phyloP scores from a whole-genome alignment of 2,888 invertebrate genomes.

The Lucinisca nassula region DNA sequence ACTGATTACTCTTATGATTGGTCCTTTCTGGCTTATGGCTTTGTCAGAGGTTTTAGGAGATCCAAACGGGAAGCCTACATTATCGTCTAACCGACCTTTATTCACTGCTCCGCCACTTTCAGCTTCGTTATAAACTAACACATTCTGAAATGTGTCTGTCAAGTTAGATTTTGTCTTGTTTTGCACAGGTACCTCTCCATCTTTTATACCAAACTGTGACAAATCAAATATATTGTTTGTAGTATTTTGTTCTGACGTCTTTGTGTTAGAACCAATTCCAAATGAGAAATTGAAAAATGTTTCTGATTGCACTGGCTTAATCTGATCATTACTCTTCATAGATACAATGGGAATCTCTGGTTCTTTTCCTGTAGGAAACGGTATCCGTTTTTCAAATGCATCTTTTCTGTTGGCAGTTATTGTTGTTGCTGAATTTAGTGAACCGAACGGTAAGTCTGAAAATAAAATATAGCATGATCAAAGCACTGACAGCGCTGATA shows the following conservation, averaged over 20 bases:
- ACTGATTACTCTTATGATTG: neutral
- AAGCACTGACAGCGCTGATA: no score
- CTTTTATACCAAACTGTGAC: neutral
- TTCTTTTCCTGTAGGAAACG: neutral
- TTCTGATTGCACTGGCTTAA: neutral
- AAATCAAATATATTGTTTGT: neutral
- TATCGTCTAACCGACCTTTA: neutral
- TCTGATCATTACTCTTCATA: neutral
- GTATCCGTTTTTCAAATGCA: neutral
- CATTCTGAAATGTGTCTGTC: neutral
- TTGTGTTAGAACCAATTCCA: neutral
- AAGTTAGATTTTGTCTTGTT: neutral
- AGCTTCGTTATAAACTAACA: neutral
- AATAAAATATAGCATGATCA: no score
- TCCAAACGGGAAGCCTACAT: neutral
- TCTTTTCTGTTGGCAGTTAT: neutral
- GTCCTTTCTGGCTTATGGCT: neutral
- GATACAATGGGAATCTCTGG: neutral
- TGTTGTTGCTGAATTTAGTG: neutral
- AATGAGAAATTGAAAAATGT: neutral
- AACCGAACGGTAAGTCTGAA: neutral
- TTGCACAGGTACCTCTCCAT: neutral
- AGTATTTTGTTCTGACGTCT: neutral
- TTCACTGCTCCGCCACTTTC: neutral
- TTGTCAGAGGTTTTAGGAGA: neutral